phyloP scores from a whole-genome alignment of 1,140 invertebrate genomes.

The Hycleus phaleratus region DNA sequence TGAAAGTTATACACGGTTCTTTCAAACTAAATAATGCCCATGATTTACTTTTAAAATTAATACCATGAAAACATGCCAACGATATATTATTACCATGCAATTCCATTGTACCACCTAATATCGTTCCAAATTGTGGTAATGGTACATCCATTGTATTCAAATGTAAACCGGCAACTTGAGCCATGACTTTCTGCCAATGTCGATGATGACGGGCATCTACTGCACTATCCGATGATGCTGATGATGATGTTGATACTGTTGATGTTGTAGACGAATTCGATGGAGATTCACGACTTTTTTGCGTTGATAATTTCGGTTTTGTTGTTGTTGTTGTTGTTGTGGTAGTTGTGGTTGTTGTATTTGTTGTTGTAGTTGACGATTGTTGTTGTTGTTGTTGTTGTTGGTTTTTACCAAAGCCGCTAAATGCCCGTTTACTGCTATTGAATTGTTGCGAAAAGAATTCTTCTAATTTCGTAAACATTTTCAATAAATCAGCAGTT shows the following conservation, averaged over 20 bases:
- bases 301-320: not conserved
- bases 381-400: slow-evolving; percentile 30
- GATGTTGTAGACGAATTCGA: slow-evolving; percentile 31
- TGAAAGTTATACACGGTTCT: slow-evolving; percentile 91
- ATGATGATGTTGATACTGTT: not conserved
- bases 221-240: slow-evolving; percentile 47
- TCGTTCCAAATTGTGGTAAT: slow-evolving; percentile 63
- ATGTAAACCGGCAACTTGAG: slow-evolving; percentile 63
- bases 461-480: slow-evolving; percentile 93
- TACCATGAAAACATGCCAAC: slow-evolving; percentile 93
- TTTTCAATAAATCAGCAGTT: slow-evolving; percentile 91
- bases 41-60: slow-evolving; percentile 93
- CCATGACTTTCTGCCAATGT: slow-evolving; percentile 82
- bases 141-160: slow-evolving; percentile 62
- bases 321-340: not conserved
- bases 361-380: not conserved
- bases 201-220: slow-evolving; percentile 74
- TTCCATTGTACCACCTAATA: slow-evolving; percentile 89
- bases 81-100: slow-evolving; percentile 87
- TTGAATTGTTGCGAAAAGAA: slow-evolving; percentile 95
- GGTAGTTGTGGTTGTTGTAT: not conserved
- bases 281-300: slow-evolving; percentile 9
- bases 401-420: slow-evolving; percentile 33
- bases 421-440: slow-evolving; percentile 84
- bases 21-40: slow-evolving; percentile 94